A percentile compares a stretch with the other conserved stretches of the same genome.
Conservation (phyloP, 2,113 vertebrate genomes). For the Corythoichthys haematopterus region DNA sequence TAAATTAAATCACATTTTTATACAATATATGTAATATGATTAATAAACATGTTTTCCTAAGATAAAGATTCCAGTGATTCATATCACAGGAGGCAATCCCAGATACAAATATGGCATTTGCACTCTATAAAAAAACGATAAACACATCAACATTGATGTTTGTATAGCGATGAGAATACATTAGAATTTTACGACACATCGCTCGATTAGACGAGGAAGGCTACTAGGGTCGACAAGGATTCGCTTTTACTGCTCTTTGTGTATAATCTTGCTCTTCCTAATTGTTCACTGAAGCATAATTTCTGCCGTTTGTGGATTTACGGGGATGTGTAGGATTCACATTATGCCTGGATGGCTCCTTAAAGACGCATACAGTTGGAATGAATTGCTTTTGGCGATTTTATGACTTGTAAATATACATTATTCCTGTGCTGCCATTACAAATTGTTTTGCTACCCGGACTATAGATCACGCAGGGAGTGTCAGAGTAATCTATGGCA, state of each 20-base stretch:
- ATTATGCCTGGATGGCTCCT: slow-evolving; percentile 5
- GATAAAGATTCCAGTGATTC: neutral
- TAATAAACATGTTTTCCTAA: neutral
- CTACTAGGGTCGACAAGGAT: slow-evolving; percentile 18
- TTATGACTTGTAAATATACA: slow-evolving; percentile 16
- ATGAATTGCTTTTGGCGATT: slow-evolving; percentile 11
- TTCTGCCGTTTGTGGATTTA: slow-evolving; percentile 6
- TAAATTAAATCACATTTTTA: neutral
- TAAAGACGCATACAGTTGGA: neutral
- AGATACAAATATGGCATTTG: neutral
- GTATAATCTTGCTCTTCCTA: slow-evolving; percentile 13
- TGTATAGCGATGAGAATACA: slow-evolving; percentile 5
- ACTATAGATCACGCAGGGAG: neutral
- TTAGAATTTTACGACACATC: slow-evolving; percentile 12
- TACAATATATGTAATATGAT: neutral
- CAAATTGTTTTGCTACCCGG: neutral
- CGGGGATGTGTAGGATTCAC: slow-evolving; percentile 9
- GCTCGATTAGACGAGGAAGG: slow-evolving; percentile 12
- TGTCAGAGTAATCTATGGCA: neutral
- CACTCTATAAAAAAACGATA: neutral
- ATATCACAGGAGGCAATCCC: neutral
- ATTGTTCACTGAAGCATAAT: slow-evolving; percentile 4
- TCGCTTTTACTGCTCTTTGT: slow-evolving; percentile 12
- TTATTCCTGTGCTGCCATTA: neutral
- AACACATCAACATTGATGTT: slow-evolving; percentile 3